These are phyloP conservation scores for Leucosticte australis DNA, from an alignment of 2,113 vertebrate species.

Conservation along the genomic window DNA sequence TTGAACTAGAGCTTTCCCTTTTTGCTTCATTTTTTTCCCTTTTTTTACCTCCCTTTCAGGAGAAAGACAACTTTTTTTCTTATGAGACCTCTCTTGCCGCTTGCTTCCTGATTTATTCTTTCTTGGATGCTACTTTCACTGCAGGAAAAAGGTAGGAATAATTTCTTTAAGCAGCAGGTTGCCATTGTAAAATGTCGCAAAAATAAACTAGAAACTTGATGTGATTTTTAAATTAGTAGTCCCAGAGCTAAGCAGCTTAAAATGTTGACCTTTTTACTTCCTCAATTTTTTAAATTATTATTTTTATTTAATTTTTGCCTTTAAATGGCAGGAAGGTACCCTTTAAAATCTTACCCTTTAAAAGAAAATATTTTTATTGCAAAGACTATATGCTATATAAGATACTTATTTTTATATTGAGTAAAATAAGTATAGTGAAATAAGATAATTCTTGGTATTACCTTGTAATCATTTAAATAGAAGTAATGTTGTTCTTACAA, in stretches of 20 bases:
- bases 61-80: neutral
- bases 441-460: neutral
- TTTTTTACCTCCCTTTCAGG: neutral
- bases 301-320: neutral
- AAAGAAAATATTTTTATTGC: neutral
- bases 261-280: neutral
- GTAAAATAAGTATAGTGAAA: neutral
- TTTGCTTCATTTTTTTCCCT: accelerated
- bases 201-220: neutral
- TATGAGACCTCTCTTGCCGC: neutral
- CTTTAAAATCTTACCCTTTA: neutral
- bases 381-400: neutral
- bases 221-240: neutral
- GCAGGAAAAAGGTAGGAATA: neutral
- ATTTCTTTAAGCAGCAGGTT: neutral
- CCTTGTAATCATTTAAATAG: neutral
- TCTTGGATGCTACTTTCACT: neutral
- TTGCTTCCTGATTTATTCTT: neutral
- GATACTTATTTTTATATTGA: neutral
- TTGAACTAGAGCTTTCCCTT: neutral
- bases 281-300: neutral
- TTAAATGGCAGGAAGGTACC: neutral
- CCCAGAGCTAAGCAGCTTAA: neutral
- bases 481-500: neutral
- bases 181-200: neutral